Percentiles rank a stretch among this genome's conserved stretches.
These are phyloP conservation scores for Phalacrocorax pelagicus DNA, from an alignment of 2,113 vertebrate genomes.

Conservation along the genomic window DNA sequence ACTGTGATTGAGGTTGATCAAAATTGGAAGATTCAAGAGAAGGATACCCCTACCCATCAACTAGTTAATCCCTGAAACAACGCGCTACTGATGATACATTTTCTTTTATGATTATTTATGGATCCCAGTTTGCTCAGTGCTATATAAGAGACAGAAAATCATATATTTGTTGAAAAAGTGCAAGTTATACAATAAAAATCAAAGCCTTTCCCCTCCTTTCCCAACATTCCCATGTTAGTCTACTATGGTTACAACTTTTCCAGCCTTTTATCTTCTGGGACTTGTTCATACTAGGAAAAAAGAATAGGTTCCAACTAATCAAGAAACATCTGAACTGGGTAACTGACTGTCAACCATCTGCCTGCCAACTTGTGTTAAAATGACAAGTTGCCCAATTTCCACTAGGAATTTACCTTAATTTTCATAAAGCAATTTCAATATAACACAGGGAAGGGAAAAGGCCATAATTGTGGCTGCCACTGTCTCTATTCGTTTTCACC, in stretches of 20 bases:
- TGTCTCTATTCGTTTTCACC: background rate
- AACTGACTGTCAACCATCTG: background rate
- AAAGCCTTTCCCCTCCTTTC: background rate
- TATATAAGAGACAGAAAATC: background rate
- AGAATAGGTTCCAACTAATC: background rate
- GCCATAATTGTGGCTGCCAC: background rate
- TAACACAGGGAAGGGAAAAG: background rate
- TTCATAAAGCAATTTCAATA: no score
- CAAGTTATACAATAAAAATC: background rate
- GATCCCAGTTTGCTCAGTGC: background rate
- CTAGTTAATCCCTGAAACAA: background rate
- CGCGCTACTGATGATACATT: background rate
- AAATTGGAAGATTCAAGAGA: background rate
- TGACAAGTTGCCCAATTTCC: background rate
- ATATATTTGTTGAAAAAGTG: background rate
- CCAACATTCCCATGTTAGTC: background rate
- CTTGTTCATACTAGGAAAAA: background rate
- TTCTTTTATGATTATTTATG: background rate
- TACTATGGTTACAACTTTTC: background rate
- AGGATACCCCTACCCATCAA: background rate
- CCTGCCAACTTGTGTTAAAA: background rate
- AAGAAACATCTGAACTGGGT: background rate
- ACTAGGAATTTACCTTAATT: background rate
- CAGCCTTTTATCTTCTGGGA: background rate
- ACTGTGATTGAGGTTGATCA: background rate